A percentile compares a stretch with the other conserved stretches of the same genome.
Evolutionary conservation across 1,140 invertebrate species (phyloP).

Genomic region (Nephila pilipes): DNA sequence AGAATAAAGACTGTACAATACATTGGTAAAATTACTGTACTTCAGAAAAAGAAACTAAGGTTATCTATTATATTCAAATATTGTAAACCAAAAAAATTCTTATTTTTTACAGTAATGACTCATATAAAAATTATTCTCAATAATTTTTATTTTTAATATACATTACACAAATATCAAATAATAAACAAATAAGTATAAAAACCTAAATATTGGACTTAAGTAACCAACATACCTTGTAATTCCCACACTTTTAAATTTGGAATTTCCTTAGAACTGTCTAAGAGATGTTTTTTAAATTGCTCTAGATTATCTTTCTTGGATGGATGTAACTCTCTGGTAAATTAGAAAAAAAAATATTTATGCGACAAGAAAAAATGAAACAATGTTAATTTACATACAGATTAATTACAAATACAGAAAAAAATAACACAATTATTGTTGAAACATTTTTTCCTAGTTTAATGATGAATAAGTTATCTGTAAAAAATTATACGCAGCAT

Average conservation of each 20-base stretch:
- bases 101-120: not conserved
- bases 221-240: slow-evolving; percentile 86
- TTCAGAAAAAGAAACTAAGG: too few species aligned
- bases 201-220: not conserved
- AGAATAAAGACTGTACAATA: too few species aligned
- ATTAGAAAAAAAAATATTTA: slow-evolving; percentile 4
- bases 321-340: slow-evolving; percentile 87
- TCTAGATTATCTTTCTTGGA: slow-evolving; percentile 87
- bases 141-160: not conserved
- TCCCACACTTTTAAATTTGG: slow-evolving; percentile 98
- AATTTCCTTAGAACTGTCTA: slow-evolving; percentile 94
- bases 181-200: not conserved
- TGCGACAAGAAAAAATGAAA: not conserved
- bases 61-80: too few species aligned
- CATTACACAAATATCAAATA: not conserved
- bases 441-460: too few species aligned
- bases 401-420: too few species aligned
- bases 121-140: not conserved
- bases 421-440: too few species aligned
- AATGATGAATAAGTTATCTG: too few species aligned
- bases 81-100: not conserved
- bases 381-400: too few species aligned
- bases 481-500: not conserved
- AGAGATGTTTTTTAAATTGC: slow-evolving; percentile 85
- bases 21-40: too few species aligned